Conservation (phyloP, 1,140 invertebrate species). For the Ditylenchus dipsaci region DNA sequence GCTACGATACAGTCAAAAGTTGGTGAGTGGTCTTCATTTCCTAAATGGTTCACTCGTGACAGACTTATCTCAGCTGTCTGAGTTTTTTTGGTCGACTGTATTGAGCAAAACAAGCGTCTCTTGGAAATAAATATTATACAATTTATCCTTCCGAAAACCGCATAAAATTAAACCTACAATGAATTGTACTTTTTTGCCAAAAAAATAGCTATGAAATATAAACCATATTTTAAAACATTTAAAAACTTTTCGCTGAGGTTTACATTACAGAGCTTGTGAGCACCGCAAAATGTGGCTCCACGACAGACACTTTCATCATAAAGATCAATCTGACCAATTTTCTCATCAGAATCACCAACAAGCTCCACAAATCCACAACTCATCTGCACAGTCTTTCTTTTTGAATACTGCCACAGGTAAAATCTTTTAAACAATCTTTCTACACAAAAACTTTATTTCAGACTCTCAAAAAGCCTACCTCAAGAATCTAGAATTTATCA, state of each 20-base stretch:
- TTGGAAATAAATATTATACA: too few relatives aligned
- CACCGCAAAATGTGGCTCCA: slow-evolving; percentile 39
- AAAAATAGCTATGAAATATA: too few relatives aligned
- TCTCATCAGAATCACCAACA: slow-evolving; percentile 17
- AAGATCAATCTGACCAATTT: slow-evolving; percentile 12
- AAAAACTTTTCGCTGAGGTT: background rate
- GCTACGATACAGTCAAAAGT: too few relatives aligned
- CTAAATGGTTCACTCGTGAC: too few relatives aligned
- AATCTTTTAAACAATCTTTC: background rate
- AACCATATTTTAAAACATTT: too few relatives aligned
- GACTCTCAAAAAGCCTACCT: slow-evolving; percentile 12
- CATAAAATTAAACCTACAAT: too few relatives aligned
- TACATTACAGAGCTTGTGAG: slow-evolving; percentile 23
- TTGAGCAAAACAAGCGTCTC: too few relatives aligned
- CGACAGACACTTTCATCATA: slow-evolving; percentile 12
- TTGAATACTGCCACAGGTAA: background rate
- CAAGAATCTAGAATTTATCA: background rate
- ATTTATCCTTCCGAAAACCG: too few relatives aligned
- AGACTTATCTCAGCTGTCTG: too few relatives aligned
- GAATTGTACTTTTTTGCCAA: too few relatives aligned
- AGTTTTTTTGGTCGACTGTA: too few relatives aligned
- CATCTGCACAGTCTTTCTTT: background rate
- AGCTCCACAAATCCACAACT: background rate
- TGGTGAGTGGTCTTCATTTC: too few relatives aligned
- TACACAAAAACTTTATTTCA: background rate